A percentile compares a stretch with the other conserved stretches of the same genome.
Evolutionary conservation across 2,113 vertebrate species (phyloP).

Genomic region (Coryphaenoides rupestris): DNA sequence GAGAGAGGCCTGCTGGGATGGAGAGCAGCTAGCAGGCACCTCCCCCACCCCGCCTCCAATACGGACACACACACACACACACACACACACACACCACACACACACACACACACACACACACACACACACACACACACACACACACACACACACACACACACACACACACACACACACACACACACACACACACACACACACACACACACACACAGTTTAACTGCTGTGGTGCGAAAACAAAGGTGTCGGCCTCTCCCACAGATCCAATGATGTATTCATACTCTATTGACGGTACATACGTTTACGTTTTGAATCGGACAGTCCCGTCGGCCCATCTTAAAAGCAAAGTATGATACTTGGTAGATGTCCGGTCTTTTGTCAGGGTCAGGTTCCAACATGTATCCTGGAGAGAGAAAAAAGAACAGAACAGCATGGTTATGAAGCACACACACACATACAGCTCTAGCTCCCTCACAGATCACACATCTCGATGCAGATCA

Average conservation of each 20-base stretch:
- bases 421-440: slow-evolving; percentile 4
- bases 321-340: slow-evolving; percentile 86
- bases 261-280: neutral
- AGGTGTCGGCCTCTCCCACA: neutral
- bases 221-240: neutral
- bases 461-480: neutral
- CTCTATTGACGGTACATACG: slow-evolving; percentile 70
- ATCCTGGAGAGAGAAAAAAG: slow-evolving; percentile 69
- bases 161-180: too few relatives aligned
- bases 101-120: too few relatives aligned
- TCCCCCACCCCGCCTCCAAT: slow-evolving; percentile 3
- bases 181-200: too few relatives aligned
- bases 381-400: slow-evolving; percentile 96
- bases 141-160: too few relatives aligned
- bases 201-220: too few relatives aligned
- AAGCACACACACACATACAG: neutral
- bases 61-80: too few relatives aligned
- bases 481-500: slow-evolving; percentile 35
- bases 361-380: slow-evolving; percentile 95
- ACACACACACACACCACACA: too few relatives aligned
- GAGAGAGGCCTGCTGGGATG: slow-evolving; percentile 15
- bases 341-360: slow-evolving; percentile 94
- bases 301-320: slow-evolving; percentile 87
- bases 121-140: too few relatives aligned
- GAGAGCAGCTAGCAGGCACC: slow-evolving; percentile 29